Evolutionary conservation across 2,888 invertebrate genomes (phyloP), one percentile per base, ranked within the genome.

Genomic region (Plusia festucae): DNA sequence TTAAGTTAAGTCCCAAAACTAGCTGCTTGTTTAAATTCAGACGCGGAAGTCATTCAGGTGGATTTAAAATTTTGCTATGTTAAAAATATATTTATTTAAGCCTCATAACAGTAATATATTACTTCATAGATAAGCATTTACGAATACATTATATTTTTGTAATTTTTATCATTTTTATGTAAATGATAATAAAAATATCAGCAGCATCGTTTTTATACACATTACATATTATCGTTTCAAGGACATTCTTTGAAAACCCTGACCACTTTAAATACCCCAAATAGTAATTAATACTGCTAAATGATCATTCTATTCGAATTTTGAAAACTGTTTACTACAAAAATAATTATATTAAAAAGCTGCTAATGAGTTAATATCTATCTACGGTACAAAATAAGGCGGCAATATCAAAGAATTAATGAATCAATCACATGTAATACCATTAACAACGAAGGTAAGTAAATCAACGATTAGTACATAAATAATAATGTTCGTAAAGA

Each of bases 401-500:
- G 40, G 40, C n/a, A n/a, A n/a, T 15, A 40, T 40, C 40, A 40
- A 49, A 49, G 18, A 9, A 49, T 20, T 49, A 49, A 49, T 18
- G 3, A 40, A 40, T 49, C 46, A 20, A 49, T 49, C 46, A 49
- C 11, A 49, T 49, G 18, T 49, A 49, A 49, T 46, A 46, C 46
- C 9, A 20, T 49, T 13, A 18, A 20, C 20, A 49, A 49, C 11
- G 20, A 18, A 49, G 61, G n/a, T 65, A 65, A 70, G 54, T 61
- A 55, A 63, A 57, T 56, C 53, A 54, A 16, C 20, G 54, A 76
- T 65, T 67, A 73, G 53, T n/a, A n/a, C n/a, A n/a, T n/a, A n/a
- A 56, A 59, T 70, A 70, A 60, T 73, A 68, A 61, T 62, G 66
- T 59, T 54, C 52, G 52, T 68, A 24, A 59, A 76, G 56, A 72